Evolutionary conservation across 2,797 vertebrate genomes (phyloP), one percentile per base, ranked within the genome.

Genomic region (Anguilla anguilla): DNA sequence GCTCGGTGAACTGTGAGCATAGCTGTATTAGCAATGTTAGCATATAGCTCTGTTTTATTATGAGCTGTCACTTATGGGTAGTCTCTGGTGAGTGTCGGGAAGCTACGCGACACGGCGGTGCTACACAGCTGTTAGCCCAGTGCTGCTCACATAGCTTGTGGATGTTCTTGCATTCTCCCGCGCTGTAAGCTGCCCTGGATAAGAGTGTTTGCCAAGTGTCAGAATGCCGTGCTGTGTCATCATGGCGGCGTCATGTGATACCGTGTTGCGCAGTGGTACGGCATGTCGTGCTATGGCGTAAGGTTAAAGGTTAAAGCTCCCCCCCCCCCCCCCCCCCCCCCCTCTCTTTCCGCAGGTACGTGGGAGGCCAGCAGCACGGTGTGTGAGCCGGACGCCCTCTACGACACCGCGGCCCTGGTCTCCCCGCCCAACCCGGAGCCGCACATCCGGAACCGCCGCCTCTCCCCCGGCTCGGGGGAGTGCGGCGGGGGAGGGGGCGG

Each of bases 281-380:
- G 72, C 15, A 46, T 55, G 28, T 46, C 69, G 81, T 59, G 51
- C n/a, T 61, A 43, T 81, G 69, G 46, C n/a, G 17, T 83, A n/a
- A 85, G 28, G 59, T 35, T 19, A 31, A 43, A 11, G n/a, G n/a
- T n/a, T n/a, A n/a, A n/a, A n/a, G n/a, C n/a, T n/a, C n/a, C n/a
- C n/a, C n/a, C n/a, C n/a, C n/a, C 53, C 6, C 35, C 46, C 55
- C 83, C n/a, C 83, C 39, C 35, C 17, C 17, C 13, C 74, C 83
- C 25, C 51, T 51, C 51, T 25, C 61, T 89, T 2, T 89, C 87
- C 74, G 57, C 90, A 97, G 97, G 96, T 93, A 93, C 96, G 90
- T 97, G 97, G 97, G 97, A 97, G 93, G 92, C 94, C 87, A 97
- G 91, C 90, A 96, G 94, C 91, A 93, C 93, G 2, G 96, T 95